Base-by-base conservation (phyloP, 1,140 invertebrate species). In the Diploscapter pachys region DNA sequence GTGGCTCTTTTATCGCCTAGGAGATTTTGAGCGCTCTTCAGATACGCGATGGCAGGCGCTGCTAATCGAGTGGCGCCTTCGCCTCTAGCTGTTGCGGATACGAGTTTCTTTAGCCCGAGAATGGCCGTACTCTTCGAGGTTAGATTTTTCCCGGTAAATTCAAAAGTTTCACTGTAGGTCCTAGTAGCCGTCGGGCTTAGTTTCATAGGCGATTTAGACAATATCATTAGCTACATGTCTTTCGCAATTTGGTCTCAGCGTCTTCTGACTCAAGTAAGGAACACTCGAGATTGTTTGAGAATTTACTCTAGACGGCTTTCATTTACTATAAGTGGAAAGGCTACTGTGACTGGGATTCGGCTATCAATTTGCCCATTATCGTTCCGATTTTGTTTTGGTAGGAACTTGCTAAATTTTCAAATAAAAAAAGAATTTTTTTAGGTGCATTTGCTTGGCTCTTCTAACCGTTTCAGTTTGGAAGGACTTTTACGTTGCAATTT, bases 161-260 rank as follows among this genome's bases (percentile, higher is more conserved):
- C 48, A 57, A 72, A 4, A n/a, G 11, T 53, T 2, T 49, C 31
- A 13, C 61, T 78, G 48, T 64, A 82, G 79, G 9, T 80, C 4
- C 51, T 82, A 11, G 65, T 81, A 3, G 72, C 80, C 3, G 79
- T 83, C 4, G 63, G 70, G 31, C 63, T 83, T 3, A 80, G 74
- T 13, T 83, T 83, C 67, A 72, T 83, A n/a, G 82, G 82, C 5
- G 76, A 82, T 56, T 67, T 83, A n/a, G 82, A 83, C 52, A 74
- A 83, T 53, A 57, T 83, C 9, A 82, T 83, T 66, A 78, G 72
- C 50, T 83, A 83, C 57, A 82, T 83, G 77, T 80, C 62, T 51
- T 79, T 80, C 63, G 69, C 79, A 5, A 67, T 79, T 11, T 78
- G 78, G 67, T 55, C 75, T 13, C 79, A 81, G 50, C 61, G 77